Conservation (phyloP, 2,797 vertebrate species). For the Pelochelys cantorii region DNA sequence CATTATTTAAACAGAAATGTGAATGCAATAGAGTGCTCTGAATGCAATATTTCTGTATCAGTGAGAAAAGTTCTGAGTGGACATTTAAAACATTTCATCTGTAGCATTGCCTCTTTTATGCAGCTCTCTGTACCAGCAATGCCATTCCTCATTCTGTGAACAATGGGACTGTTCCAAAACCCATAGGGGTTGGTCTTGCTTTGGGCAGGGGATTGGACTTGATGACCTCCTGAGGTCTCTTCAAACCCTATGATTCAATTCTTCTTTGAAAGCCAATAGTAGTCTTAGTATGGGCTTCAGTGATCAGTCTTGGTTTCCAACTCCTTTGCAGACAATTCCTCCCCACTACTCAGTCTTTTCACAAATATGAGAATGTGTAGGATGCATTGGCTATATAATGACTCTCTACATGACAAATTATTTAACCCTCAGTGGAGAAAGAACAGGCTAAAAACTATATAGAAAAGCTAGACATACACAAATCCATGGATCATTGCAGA, state of each 20-base stretch:
- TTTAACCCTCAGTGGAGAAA: too few species aligned
- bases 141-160: background rate
- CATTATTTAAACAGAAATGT: background rate
- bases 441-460: too few species aligned
- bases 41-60: background rate
- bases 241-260: too few species aligned
- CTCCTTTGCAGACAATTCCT: background rate
- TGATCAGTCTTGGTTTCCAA: fast-evolving
- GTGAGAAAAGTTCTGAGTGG: fast-evolving
- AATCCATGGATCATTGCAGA: too few species aligned
- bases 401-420: background rate
- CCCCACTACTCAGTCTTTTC: background rate
- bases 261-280: background rate
- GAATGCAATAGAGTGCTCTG: background rate
- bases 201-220: too few species aligned
- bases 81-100: background rate
- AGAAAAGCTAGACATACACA: too few species aligned
- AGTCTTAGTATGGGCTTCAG: background rate
- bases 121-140: background rate
- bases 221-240: too few species aligned
- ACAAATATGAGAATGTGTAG: fast-evolving
- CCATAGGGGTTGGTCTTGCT: too few species aligned
- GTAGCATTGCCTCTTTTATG: background rate
- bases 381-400: background rate
- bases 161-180: background rate